Evolutionary conservation across 2,113 vertebrate species (phyloP).

Genomic region (Eptesicus fuscus): DNA sequence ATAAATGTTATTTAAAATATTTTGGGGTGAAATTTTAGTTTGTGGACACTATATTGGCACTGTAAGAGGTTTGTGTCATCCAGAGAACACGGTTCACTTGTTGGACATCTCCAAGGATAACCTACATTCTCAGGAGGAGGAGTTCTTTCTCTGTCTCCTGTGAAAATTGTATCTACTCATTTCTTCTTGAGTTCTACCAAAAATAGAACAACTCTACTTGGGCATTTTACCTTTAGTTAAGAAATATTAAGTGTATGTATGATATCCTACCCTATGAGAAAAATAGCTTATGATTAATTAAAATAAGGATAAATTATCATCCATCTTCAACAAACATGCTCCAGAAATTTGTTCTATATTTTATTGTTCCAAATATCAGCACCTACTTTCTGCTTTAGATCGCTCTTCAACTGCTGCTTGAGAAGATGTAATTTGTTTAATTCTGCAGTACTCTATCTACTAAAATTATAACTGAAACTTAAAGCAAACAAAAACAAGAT

Average conservation of each 20-base stretch:
- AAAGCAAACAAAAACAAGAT: neutral
- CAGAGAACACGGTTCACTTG: neutral
- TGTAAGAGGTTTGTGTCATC: neutral
- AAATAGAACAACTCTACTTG: neutral
- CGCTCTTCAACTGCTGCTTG: neutral
- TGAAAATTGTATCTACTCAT: neutral
- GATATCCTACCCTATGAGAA: neutral
- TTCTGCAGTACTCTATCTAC: neutral
- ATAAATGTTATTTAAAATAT: neutral
- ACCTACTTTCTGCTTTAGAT: neutral
- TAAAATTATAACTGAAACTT: neutral
- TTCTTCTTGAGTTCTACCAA: neutral
- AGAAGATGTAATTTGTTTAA: neutral
- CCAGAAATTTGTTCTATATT: neutral
- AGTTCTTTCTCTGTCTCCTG: neutral
- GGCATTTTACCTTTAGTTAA: neutral
- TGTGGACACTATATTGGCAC: neutral
- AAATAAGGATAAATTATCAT: neutral
- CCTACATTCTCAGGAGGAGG: neutral
- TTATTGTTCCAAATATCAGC: neutral
- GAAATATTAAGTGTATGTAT: neutral
- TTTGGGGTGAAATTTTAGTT: neutral
- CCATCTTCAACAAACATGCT: neutral
- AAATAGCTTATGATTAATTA: neutral
- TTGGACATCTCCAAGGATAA: neutral